These are phyloP conservation scores for Dipodomys spectabilis DNA, from an alignment of 2,113 vertebrate species.

Conservation along the genomic window DNA sequence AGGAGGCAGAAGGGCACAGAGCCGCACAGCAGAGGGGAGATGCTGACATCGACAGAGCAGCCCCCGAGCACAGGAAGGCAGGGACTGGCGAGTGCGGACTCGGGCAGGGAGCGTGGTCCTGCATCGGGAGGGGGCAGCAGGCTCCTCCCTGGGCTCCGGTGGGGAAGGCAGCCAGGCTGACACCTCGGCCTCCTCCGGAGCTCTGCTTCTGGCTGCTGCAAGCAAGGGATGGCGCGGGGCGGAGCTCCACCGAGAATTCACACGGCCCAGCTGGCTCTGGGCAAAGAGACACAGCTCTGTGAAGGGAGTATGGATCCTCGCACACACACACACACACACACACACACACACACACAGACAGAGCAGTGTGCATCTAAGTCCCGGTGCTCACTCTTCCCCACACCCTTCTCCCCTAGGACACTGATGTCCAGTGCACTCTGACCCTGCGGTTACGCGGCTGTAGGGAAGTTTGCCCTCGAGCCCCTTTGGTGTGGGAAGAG, in stretches of 20 bases:
- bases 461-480: background rate
- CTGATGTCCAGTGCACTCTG: background rate
- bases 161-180: too few relatives aligned
- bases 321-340: fast-evolving
- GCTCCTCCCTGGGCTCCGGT: fast-evolving
- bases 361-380: background rate
- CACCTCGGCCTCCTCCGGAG: too few relatives aligned
- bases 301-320: too few relatives aligned
- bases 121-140: too few relatives aligned
- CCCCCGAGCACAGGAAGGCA: background rate
- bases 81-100: too few relatives aligned
- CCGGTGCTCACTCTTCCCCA: background rate
- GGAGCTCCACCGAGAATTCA: background rate
- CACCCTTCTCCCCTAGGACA: background rate
- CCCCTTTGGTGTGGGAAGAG: background rate
- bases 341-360: background rate
- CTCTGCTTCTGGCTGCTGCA: background rate
- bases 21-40: background rate
- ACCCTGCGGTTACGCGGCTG: background rate
- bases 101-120: background rate
- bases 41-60: too few relatives aligned
- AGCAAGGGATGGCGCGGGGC: background rate
- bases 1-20: background rate
- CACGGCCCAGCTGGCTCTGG: fast-evolving
- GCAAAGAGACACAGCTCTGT: background rate